phyloP scores from a whole-genome alignment of 2,113 vertebrate species.

The Scatophagus argus region DNA sequence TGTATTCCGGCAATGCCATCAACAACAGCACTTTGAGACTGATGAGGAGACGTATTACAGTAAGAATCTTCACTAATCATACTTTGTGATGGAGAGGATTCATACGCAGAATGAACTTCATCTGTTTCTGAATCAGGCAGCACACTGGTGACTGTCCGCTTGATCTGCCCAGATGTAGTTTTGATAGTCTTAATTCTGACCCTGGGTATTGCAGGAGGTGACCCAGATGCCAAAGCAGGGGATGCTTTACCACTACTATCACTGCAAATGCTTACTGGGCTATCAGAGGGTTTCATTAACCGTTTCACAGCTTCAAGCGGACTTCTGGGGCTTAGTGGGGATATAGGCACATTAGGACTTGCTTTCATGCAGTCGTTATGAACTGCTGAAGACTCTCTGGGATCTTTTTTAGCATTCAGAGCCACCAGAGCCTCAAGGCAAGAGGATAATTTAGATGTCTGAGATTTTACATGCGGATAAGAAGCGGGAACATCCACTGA shows the following conservation, averaged over 20 bases:
- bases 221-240: constrained; percentile 89
- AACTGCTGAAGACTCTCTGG: constrained; percentile 79
- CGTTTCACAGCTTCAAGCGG: constrained; percentile 91
- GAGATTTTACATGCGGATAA: constrained; percentile 86
- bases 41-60: constrained; percentile 69
- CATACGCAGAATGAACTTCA: constrained; percentile 88
- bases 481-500: constrained; percentile 69
- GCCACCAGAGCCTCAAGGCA: constrained; percentile 94
- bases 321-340: constrained; percentile 93
- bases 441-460: constrained; percentile 91
- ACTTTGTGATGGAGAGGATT: constrained; percentile 86
- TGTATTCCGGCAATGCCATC: constrained; percentile 73
- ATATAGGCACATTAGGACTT: constrained; percentile 91
- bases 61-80: constrained; percentile 85
- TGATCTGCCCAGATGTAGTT: constrained; percentile 95
- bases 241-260: constrained; percentile 93
- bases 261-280: constrained; percentile 93
- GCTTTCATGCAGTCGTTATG: constrained; percentile 86
- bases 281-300: constrained; percentile 89
- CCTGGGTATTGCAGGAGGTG: constrained; percentile 94
- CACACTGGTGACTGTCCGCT: constrained; percentile 93
- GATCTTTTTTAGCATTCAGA: constrained; percentile 91
- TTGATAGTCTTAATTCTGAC: constrained; percentile 98
- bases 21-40: constrained; percentile 43
- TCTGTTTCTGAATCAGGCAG: constrained; percentile 90